phyloP scores from a whole-genome alignment of 2,113 vertebrate species.

The Alaudala cheleensis region DNA sequence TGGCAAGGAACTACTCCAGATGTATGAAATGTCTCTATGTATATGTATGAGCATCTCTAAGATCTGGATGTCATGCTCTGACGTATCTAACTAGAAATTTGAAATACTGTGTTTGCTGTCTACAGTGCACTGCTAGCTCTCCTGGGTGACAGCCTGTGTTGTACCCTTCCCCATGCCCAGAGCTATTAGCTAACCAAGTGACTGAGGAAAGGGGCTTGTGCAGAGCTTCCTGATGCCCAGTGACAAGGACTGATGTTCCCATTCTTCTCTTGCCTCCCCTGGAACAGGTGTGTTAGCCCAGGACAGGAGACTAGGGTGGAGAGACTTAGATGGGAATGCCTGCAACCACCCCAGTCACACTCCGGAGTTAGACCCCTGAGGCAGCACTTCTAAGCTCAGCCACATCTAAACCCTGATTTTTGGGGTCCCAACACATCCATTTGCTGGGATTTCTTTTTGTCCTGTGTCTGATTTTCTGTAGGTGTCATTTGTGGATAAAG shows the following conservation, averaged over 20 bases:
- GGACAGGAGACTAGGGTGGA: not conserved
- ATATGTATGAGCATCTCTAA: not conserved
- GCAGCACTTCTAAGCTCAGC: not conserved
- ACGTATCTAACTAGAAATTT: not conserved
- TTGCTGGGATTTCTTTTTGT: not conserved
- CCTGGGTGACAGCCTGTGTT: not conserved
- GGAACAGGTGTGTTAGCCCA: not conserved
- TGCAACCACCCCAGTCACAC: not conserved
- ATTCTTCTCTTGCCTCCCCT: not conserved
- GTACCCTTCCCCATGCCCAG: not conserved
- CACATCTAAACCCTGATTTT: not conserved
- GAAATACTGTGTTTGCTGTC: not conserved
- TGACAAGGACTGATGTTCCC: not conserved
- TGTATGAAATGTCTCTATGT: not conserved
- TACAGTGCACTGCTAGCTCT: not conserved
- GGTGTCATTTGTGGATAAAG: not conserved
- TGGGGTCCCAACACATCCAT: not conserved
- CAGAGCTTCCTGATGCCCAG: not conserved
- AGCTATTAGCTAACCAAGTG: not conserved
- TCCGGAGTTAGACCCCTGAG: not conserved
- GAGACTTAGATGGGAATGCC: not conserved
- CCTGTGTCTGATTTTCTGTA: not conserved
- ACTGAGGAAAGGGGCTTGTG: not conserved
- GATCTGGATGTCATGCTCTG: not conserved
- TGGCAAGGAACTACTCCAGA: not conserved